phyloP scores from a whole-genome alignment of 2,888 invertebrate genomes.

The Noctua comes region DNA sequence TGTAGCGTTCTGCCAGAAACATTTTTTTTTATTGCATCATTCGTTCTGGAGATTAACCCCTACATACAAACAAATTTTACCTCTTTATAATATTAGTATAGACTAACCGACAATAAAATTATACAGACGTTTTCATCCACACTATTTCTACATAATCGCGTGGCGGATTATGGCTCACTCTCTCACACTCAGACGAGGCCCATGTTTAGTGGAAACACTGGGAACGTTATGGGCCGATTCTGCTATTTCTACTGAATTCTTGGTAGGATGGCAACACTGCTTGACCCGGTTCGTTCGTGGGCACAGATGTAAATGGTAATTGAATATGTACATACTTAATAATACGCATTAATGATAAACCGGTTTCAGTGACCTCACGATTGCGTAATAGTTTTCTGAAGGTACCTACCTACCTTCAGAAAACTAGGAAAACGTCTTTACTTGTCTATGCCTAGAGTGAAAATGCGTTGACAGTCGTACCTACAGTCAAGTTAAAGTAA shows the following conservation, averaged over 20 bases:
- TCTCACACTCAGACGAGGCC: background rate
- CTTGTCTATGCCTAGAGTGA: background rate
- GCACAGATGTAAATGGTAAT: conserved; percentile 31
- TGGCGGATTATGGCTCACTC: background rate
- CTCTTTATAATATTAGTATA: no score
- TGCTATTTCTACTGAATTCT: background rate
- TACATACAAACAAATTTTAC: no score
- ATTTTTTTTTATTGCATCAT: no score
- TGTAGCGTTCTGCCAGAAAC: no score
- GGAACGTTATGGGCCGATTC: background rate
- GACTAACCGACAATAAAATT: background rate
- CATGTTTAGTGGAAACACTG: background rate
- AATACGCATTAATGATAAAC: conserved; percentile 26
- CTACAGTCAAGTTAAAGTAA: background rate
- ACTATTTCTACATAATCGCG: background rate
- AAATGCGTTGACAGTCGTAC: background rate
- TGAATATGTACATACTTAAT: conserved; percentile 43
- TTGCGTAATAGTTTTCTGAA: conserved; percentile 24
- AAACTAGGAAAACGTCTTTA: background rate
- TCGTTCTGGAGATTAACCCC: no score
- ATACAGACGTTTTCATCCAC: background rate
- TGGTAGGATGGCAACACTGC: conserved; percentile 8
- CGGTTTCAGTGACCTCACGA: conserved; percentile 30
- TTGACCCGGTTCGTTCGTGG: background rate
- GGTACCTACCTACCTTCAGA: no score